phyloP scores from a whole-genome alignment of 2,113 vertebrate species.

The Chroicocephalus ridibundus region DNA sequence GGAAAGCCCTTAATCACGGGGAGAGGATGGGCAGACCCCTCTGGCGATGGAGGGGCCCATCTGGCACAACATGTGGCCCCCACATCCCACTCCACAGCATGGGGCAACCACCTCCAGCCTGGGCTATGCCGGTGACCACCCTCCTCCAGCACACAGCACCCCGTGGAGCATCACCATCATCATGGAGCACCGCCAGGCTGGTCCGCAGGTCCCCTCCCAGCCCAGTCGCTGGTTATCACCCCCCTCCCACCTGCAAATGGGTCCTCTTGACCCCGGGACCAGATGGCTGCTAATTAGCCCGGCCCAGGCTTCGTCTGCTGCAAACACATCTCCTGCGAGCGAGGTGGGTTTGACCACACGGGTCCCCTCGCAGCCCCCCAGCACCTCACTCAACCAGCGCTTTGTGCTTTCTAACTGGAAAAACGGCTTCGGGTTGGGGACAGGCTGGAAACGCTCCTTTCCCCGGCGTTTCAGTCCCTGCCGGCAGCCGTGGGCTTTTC shows the following conservation, averaged over 20 bases:
- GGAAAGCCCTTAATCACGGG: neutral
- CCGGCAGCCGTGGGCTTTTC: neutral
- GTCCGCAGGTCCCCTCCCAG: neutral
- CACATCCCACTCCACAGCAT: neutral
- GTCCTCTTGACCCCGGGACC: neutral
- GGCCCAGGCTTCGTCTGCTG: neutral
- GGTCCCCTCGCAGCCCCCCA: neutral
- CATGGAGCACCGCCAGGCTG: neutral
- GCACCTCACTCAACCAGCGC: neutral
- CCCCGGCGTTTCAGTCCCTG: neutral
- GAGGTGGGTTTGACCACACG: neutral
- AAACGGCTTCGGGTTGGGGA: neutral
- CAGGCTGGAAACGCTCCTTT: neutral
- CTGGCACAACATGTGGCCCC: neutral
- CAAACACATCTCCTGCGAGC: neutral
- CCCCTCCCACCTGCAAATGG: neutral
- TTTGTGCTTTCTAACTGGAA: neutral
- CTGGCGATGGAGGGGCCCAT: neutral
- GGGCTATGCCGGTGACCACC: neutral
- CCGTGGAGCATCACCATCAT: neutral
- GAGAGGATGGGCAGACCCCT: neutral
- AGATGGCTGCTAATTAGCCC: neutral
- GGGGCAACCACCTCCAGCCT: neutral
- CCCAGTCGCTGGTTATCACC: neutral
- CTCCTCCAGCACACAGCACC: neutral